These are phyloP conservation scores for Apodemus agrarius DNA, from an alignment of 2,797 vertebrate genomes.

Conservation along the genomic window DNA sequence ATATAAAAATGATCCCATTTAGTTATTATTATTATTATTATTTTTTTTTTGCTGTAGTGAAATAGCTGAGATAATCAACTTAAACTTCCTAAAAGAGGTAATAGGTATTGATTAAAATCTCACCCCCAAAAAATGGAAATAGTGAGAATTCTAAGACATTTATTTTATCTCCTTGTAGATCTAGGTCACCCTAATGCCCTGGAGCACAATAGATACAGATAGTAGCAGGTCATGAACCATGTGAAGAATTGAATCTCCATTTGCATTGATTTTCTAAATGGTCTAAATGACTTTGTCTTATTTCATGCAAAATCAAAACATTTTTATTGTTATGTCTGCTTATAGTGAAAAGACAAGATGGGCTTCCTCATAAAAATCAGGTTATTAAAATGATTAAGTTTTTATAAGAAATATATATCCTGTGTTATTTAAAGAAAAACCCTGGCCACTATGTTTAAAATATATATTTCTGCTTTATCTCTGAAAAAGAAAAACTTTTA, in stretches of 20 bases:
- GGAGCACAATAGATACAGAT: not conserved
- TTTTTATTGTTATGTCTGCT: not conserved
- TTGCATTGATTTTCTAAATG: not conserved
- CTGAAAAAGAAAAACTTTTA: not conserved
- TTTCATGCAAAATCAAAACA: slow-evolving; percentile 17
- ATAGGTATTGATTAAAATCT: not conserved
- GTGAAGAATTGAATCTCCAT: not conserved
- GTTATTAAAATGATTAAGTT: slow-evolving; percentile 46
- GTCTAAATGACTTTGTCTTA: not conserved
- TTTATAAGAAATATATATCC: slow-evolving; percentile 36
- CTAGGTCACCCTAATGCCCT: not conserved
- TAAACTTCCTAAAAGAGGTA: not conserved
- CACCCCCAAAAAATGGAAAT: not conserved
- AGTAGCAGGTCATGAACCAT: too few relatives aligned
- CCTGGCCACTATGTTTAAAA: not conserved
- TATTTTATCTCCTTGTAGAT: not conserved
- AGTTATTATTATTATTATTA: too few relatives aligned
- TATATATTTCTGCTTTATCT: not conserved
- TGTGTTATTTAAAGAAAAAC: slow-evolving; percentile 21
- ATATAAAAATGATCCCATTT: not conserved
- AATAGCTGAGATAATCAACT: not conserved
- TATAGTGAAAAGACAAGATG: not conserved
- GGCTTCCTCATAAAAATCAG: not conserved
- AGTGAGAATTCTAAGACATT: not conserved
- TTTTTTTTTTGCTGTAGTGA: not conserved